These are phyloP conservation scores for Capitulum mitella DNA, from an alignment of 2,888 invertebrate species.

Conservation along the genomic window DNA sequence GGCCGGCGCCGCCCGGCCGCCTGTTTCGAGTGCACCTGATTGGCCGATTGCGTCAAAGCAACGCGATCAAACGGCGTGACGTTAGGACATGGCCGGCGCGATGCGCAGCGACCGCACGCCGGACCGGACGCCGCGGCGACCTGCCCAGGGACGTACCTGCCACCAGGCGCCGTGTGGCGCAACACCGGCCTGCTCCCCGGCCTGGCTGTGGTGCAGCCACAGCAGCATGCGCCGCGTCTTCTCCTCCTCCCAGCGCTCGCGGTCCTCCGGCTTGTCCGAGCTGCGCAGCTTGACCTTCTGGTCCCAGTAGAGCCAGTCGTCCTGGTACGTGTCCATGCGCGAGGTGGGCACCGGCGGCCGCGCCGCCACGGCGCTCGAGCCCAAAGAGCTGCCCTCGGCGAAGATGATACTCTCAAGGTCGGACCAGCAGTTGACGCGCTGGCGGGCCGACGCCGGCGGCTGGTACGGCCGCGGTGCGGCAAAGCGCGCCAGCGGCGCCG, in stretches of 20 bases:
- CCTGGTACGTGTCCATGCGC: constrained; percentile 38
- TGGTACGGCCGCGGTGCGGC: background rate
- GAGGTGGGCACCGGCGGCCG: constrained; percentile 26
- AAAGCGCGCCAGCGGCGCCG: constrained; percentile 5
- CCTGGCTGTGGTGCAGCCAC: constrained; percentile 38
- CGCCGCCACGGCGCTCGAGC: constrained; percentile 18
- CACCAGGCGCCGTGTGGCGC: constrained; percentile 36
- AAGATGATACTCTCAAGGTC: constrained; percentile 39
- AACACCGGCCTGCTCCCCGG: constrained; percentile 32
- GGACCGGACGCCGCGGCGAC: no score
- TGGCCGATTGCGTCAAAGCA: no score
- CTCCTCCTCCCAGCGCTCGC: constrained; percentile 37
- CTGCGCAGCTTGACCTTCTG: constrained; percentile 37
- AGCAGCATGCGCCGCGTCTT: constrained; percentile 39
- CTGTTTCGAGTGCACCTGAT: no score
- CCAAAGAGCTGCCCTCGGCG: constrained; percentile 34
- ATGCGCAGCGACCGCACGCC: no score
- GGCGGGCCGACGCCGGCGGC: background rate
- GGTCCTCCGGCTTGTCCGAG: constrained; percentile 33
- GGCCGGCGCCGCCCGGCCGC: background rate
- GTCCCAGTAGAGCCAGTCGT: constrained; percentile 39
- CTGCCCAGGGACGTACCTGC: constrained; percentile 40
- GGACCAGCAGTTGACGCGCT: constrained; percentile 35
- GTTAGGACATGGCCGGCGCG: no score
- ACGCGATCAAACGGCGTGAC: no score